Percentiles rank a stretch among this genome's conserved stretches.
phyloP scores from a whole-genome alignment of 1,140 invertebrate species.

The Drosophila takahashii region DNA sequence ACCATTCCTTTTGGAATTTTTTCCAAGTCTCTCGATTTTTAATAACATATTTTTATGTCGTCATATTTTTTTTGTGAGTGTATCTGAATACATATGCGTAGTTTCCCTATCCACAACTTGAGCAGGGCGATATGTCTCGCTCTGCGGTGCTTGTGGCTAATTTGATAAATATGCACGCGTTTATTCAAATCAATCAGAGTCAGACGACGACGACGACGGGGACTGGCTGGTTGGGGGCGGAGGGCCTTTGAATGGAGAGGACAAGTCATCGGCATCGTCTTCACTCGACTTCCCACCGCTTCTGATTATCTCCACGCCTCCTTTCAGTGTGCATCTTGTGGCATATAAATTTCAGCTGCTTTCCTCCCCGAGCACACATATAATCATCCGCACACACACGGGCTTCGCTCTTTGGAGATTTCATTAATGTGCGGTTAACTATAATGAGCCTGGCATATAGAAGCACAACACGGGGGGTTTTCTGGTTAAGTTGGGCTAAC shows the following conservation, averaged over 20 bases:
- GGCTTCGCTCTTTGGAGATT: constrained; percentile 53
- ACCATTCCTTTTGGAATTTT: no score
- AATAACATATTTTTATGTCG: no score
- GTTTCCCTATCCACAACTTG: constrained; percentile 12
- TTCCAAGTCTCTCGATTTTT: no score
- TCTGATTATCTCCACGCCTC: constrained; percentile 16
- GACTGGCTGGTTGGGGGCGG: background rate
- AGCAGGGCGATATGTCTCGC: constrained; percentile 33
- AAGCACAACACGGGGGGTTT: constrained; percentile 33
- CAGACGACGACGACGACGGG: constrained; percentile 33
- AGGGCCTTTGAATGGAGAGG: constrained; percentile 14
- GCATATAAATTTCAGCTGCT: constrained; percentile 68
- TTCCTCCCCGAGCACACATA: constrained; percentile 24
- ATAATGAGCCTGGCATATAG: constrained; percentile 57
- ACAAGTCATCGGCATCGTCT: constrained; percentile 34
- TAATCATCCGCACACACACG: constrained; percentile 28
- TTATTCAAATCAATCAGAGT: constrained; percentile 84
- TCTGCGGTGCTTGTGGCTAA: constrained; percentile 67
- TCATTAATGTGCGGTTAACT: constrained; percentile 80
- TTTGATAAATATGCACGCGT: constrained; percentile 82
- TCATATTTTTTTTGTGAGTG: background rate
- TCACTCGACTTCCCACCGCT: constrained; percentile 3
- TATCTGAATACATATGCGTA: constrained; percentile 8
- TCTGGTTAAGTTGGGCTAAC: constrained; percentile 26
- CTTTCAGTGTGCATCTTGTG: constrained; percentile 50